Conservation (phyloP, 2,113 vertebrate genomes). For the Erpornis zantholeuca region DNA sequence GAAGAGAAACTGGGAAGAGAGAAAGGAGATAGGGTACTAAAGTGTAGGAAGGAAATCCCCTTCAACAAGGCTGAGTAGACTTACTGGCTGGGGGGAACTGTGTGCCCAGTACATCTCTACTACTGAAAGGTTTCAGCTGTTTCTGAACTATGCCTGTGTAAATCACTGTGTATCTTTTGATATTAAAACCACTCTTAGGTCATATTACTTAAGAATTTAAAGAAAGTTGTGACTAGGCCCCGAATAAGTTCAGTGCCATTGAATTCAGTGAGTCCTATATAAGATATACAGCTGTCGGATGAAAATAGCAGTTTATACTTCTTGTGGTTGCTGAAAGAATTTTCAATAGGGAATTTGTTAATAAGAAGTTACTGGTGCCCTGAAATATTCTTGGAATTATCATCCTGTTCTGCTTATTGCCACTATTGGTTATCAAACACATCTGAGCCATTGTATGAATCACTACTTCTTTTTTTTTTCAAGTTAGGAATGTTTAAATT, state of each 20-base stretch:
- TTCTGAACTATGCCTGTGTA: neutral
- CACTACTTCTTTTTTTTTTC: neutral
- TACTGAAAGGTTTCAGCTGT: neutral
- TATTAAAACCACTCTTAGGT: neutral
- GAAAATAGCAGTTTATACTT: neutral
- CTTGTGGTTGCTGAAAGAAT: neutral
- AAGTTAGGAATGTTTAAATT: neutral
- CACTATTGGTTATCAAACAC: neutral
- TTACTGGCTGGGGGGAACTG: neutral
- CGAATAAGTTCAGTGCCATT: neutral
- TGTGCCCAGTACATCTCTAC: neutral
- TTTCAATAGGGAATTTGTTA: neutral
- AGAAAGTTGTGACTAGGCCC: neutral
- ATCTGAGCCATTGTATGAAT: accelerated
- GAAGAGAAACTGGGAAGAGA: neutral
- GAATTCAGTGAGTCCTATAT: neutral
- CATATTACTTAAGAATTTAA: neutral
- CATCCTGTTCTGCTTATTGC: neutral
- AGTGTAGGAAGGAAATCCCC: neutral
- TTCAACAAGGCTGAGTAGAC: neutral
- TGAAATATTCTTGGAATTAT: neutral
- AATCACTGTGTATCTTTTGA: neutral
- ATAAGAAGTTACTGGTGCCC: neutral
- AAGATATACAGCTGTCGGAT: neutral
- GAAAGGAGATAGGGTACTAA: neutral